Evolutionary conservation across 2,888 invertebrate genomes (phyloP), one percentile per base, ranked within the genome.

Genomic region (Oconnorella tubifera): DNA sequence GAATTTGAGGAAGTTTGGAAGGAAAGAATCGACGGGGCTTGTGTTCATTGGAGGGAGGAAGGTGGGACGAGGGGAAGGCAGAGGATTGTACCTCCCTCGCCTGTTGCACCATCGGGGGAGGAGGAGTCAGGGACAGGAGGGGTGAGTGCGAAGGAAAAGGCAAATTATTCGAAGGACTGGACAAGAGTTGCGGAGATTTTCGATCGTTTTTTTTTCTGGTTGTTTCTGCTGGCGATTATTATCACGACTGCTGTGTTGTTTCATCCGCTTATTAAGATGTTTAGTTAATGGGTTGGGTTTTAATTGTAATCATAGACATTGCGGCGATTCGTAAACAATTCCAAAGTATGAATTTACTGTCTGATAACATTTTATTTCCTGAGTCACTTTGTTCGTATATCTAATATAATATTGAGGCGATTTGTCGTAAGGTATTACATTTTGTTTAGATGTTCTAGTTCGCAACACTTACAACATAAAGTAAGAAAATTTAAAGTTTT

Each of bases 121-220:
- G 25, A 29, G 32, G n/a, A n/a, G n/a, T n/a, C n/a, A n/a, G n/a
- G n/a, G n/a, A n/a, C n/a, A n/a, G 58, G 32, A 58, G 56, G 28
- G 3, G 56, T 28, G 29, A 56, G 29, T 27, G 56, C 4, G 2
- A 19, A 6, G 19, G 40, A 40, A 14, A 58, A 25, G 31, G 48
- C 27, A 25, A 40, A 58, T 28, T 70, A 69, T 33, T 33, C 71
- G 14, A 67, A 62, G 50, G 73, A 73, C 14, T 73, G 73, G 73
- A 62, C 57, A 50, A 32, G 69, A 10, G 53, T 73, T 31, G 73
- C 72, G 19, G 72, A 72, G 59, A 65, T 73, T n/a, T 67, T 73
- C 50, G 73, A 73, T 56, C 59, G 73, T 3, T 58, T 73, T 4
- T 73, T 73, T 64, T 73, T 73, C 68, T 73, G 73, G 73, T 55